phyloP scores from a whole-genome alignment of 2,888 invertebrate genomes.

The Cantharis rufa region DNA sequence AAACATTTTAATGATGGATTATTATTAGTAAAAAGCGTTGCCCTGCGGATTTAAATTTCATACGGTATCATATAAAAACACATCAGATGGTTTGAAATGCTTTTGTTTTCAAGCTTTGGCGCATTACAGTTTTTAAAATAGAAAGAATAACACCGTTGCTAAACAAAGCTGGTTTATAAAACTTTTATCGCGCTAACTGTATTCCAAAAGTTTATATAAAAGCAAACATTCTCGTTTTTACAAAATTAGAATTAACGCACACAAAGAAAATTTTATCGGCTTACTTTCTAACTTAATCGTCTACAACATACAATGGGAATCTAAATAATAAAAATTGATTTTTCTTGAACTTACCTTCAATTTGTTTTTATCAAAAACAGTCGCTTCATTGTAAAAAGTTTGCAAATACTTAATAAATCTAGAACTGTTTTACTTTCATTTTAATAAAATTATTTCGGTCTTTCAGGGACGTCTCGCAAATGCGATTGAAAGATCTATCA shows the following conservation, averaged over 20 bases:
- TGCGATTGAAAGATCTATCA: no score
- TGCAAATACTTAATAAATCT: background rate
- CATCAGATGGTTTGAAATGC: conserved; percentile 4
- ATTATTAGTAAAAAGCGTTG: conserved; percentile 6
- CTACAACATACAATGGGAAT: background rate
- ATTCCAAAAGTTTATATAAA: background rate
- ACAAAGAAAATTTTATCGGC: background rate
- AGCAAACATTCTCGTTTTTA: background rate
- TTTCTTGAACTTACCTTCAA: background rate
- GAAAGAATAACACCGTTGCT: conserved; percentile 5
- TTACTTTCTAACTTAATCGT: background rate
- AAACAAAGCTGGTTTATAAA: conserved; percentile 7
- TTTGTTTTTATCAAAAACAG: background rate
- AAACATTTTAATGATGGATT: conserved; percentile 32
- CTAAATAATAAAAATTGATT: background rate
- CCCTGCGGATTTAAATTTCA: conserved; percentile 8
- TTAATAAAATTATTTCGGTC: no score
- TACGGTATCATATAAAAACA: conserved; percentile 6
- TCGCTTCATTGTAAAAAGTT: background rate
- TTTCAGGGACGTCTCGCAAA: no score
- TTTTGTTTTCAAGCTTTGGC: conserved; percentile 6
- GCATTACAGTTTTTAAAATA: conserved; percentile 6
- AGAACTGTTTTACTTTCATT: no score
- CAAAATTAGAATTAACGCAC: background rate
- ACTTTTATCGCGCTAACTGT: conserved; percentile 10